Evolutionary conservation across 2,113 vertebrate species (phyloP).

Genomic region (Paralichthys olivaceus): DNA sequence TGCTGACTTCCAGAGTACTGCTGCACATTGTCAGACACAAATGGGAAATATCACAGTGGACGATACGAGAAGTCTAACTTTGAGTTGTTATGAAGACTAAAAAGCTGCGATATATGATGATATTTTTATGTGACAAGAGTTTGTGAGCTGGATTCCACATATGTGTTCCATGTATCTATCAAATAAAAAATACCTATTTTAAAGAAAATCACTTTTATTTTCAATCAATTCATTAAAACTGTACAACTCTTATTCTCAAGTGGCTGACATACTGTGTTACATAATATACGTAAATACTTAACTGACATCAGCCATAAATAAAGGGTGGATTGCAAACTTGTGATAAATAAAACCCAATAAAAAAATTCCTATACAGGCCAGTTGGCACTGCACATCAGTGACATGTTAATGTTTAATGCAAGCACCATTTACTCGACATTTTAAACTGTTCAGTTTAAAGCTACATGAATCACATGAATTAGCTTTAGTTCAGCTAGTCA

Average conservation of each 20-base stretch:
- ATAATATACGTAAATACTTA: conserved; percentile 27
- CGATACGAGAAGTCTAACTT: too few relatives aligned
- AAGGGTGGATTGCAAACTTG: not conserved
- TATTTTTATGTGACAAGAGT: too few relatives aligned
- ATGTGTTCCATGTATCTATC: too few relatives aligned
- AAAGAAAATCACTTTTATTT: conserved; percentile 25
- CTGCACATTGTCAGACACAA: too few relatives aligned
- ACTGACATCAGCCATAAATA: conserved; percentile 3
- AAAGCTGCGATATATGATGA: too few relatives aligned
- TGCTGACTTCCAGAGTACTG: too few relatives aligned
- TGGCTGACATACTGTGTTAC: not conserved
- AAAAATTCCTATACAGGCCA: not conserved
- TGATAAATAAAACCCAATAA: too few relatives aligned
- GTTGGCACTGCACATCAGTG: not conserved
- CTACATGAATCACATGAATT: not conserved
- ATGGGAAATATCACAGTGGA: too few relatives aligned
- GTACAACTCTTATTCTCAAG: not conserved
- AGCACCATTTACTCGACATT: conserved; percentile 17
- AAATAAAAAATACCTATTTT: too few relatives aligned
- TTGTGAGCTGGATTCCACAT: too few relatives aligned
- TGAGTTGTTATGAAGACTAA: too few relatives aligned
- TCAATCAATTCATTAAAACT: conserved; percentile 10
- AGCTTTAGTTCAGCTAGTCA: too few relatives aligned
- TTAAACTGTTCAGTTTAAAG: conserved; percentile 9
- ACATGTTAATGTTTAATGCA: not conserved